Conservation (phyloP, 2,888 invertebrate species). For the Dryocosmus kuriphilus region DNA sequence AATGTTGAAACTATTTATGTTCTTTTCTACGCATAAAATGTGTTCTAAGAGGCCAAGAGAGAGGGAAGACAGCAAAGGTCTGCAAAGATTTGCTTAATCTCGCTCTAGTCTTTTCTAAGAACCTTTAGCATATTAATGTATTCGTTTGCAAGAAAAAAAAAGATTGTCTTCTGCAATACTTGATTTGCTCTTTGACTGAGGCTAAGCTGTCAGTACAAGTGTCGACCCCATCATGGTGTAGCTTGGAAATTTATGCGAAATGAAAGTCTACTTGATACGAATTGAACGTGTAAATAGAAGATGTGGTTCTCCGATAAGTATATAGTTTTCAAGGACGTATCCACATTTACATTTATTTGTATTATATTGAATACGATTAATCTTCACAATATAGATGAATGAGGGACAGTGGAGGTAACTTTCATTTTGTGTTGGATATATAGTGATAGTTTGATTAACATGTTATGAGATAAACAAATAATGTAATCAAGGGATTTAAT, state of each 20-base stretch:
- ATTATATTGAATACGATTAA: background rate
- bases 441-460: background rate
- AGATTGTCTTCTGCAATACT: constrained; percentile 56
- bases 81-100: constrained; percentile 18
- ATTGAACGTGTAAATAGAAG: constrained; percentile 29
- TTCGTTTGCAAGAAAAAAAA: background rate
- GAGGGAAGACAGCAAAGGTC: background rate
- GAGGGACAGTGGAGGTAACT: background rate
- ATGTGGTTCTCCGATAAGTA: constrained; percentile 48
- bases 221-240: constrained; percentile 22
- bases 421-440: background rate
- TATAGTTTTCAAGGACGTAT: constrained; percentile 19
- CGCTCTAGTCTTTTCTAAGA: background rate
- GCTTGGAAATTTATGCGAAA: constrained; percentile 25
- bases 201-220: constrained; percentile 18
- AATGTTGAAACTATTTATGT: no score
- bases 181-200: constrained; percentile 75
- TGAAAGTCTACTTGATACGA: constrained; percentile 23
- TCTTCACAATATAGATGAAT: background rate
- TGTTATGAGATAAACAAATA: background rate
- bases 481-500: background rate
- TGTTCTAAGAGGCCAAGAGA: background rate
- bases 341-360: constrained; percentile 10
- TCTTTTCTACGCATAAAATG: constrained; percentile 8
- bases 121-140: constrained; percentile 21